Evolutionary conservation across 2,797 vertebrate species (phyloP).

Genomic region (Champsocephalus esox): DNA sequence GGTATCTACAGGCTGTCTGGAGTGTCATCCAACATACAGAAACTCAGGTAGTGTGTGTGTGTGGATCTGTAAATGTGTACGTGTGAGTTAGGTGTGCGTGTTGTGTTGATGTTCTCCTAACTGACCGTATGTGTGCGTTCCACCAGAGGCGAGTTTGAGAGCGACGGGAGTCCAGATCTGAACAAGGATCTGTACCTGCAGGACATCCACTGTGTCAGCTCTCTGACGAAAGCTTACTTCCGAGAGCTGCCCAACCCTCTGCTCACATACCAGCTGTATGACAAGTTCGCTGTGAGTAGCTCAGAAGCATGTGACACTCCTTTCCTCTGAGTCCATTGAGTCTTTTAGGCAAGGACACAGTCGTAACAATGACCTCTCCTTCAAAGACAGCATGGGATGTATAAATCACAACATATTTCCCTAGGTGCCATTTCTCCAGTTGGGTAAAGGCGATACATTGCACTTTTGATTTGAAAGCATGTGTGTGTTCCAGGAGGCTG

Average conservation of each 20-base stretch:
- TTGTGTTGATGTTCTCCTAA: background rate
- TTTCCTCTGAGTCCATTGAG: background rate
- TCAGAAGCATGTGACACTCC: background rate
- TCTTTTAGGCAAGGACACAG: background rate
- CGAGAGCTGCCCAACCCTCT: slow-evolving; percentile 94
- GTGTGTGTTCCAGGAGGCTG: slow-evolving; percentile 86
- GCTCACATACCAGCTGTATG: slow-evolving; percentile 96
- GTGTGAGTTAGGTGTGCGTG: background rate
- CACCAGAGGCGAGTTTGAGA: slow-evolving; percentile 92
- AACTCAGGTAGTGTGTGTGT: slow-evolving; percentile 84
- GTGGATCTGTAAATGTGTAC: background rate
- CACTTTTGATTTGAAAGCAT: background rate
- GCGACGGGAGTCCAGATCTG: slow-evolving; percentile 87
- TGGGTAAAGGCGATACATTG: background rate
- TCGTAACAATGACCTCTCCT: background rate
- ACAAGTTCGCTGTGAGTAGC: slow-evolving; percentile 93
- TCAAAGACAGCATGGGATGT: background rate
- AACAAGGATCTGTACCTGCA: slow-evolving; percentile 91
- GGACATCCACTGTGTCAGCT: slow-evolving; percentile 97
- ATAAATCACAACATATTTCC: background rate
- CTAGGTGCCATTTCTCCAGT: background rate
- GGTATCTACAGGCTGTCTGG: slow-evolving; percentile 96
- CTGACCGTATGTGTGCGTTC: background rate
- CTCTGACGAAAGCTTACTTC: slow-evolving; percentile 96
- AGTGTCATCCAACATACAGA: slow-evolving; percentile 95